phyloP scores from a whole-genome alignment of 2,888 invertebrate genomes.

The Archips crataeganus region DNA sequence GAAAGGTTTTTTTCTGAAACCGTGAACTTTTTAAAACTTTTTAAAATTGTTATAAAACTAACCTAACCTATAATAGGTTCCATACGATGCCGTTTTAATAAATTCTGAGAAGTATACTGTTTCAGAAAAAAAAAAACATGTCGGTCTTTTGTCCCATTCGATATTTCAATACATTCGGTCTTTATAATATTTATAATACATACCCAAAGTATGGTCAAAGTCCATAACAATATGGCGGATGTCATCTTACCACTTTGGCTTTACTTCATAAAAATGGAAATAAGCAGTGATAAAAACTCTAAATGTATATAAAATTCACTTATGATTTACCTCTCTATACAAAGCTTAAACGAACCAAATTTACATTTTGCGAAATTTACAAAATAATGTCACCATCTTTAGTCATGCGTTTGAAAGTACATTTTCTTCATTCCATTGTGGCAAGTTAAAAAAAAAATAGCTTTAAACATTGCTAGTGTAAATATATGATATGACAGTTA shows the following conservation, averaged over 20 bases:
- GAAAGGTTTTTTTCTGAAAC: too few relatives aligned
- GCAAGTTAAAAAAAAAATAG: slow-evolving; percentile 22
- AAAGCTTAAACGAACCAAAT: slow-evolving; percentile 35
- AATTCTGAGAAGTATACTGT: too few relatives aligned
- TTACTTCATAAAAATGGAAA: not conserved
- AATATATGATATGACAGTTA: not conserved
- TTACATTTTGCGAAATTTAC: slow-evolving; percentile 37
- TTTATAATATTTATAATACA: too few relatives aligned
- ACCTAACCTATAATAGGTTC: too few relatives aligned
- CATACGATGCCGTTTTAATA: too few relatives aligned
- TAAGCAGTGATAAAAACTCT: not conserved
- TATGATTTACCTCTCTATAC: slow-evolving; percentile 33
- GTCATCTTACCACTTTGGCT: not conserved
- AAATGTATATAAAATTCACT: slow-evolving; percentile 14
- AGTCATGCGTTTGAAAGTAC: slow-evolving; percentile 4
- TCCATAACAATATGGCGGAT: too few relatives aligned
- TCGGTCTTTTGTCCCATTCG: too few relatives aligned
- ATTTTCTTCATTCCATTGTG: not conserved
- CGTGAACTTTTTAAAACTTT: too few relatives aligned
- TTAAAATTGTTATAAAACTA: too few relatives aligned
- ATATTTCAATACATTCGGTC: too few relatives aligned
- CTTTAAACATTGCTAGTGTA: not conserved
- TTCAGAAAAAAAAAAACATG: too few relatives aligned
- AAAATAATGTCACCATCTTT: slow-evolving; percentile 27
- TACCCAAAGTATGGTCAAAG: too few relatives aligned